These are phyloP conservation scores for Pycnomerus fuliginosus DNA, from an alignment of 2,888 invertebrate species.

Conservation along the genomic window DNA sequence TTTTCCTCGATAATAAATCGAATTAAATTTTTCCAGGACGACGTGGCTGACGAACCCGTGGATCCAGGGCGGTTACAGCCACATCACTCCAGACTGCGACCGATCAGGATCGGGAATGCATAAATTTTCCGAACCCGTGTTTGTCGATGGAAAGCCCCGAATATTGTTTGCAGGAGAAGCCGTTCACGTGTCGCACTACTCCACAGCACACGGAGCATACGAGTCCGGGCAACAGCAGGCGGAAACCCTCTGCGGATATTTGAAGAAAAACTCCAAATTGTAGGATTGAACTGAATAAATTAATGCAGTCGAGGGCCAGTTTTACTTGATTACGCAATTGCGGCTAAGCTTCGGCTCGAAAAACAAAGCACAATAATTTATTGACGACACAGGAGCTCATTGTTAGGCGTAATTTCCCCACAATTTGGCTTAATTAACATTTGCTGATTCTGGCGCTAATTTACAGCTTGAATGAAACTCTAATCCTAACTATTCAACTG, in stretches of 20 bases:
- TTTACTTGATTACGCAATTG: slow-evolving; percentile 1
- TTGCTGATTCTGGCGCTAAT: too few species aligned
- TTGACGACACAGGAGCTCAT: slow-evolving; percentile 1
- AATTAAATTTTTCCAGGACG: slow-evolving; percentile 47
- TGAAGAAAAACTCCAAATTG: slow-evolving; percentile 13
- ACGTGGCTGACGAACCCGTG: slow-evolving; percentile 60
- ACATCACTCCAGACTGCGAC: slow-evolving; percentile 58
- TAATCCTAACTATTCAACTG: too few species aligned
- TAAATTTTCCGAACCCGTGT: slow-evolving; percentile 52
- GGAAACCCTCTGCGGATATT: slow-evolving; percentile 43
- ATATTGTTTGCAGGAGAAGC: slow-evolving; percentile 68
- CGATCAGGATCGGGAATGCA: slow-evolving; percentile 46
- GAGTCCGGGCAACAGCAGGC: slow-evolving; percentile 60
- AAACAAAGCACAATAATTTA: slow-evolving; percentile 1
- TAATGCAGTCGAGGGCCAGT: not conserved
- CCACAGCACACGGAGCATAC: slow-evolving; percentile 69
- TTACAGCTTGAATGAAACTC: too few species aligned
- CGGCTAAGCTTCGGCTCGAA: not conserved
- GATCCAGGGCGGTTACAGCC: slow-evolving; percentile 61
- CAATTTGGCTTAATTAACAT: too few species aligned
- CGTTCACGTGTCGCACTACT: slow-evolving; percentile 56
- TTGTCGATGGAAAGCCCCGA: slow-evolving; percentile 49
- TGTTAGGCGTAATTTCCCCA: slow-evolving; percentile 1
- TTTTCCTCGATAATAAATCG: not conserved
- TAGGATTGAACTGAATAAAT: slow-evolving; percentile 6